These are phyloP conservation scores for Mesoclemmys tuberculata DNA, from an alignment of 2,113 vertebrate genomes.

Conservation along the genomic window DNA sequence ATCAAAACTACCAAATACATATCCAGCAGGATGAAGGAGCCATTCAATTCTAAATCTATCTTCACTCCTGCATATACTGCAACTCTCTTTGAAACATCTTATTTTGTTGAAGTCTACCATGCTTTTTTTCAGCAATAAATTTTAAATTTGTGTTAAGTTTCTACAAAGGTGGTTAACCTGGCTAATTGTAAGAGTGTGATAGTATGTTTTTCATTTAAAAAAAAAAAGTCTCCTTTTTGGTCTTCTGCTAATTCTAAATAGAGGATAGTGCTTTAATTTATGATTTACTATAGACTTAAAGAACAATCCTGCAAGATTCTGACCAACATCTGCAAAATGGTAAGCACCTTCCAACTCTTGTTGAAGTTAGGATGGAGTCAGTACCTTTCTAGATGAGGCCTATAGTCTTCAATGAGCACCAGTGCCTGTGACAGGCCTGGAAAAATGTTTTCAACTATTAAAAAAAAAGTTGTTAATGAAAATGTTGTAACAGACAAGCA, in stretches of 20 bases:
- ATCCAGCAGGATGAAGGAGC: background rate
- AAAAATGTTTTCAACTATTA: background rate
- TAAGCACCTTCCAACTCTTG: background rate
- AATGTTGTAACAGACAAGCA: background rate
- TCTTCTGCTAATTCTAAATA: background rate
- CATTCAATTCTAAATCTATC: background rate
- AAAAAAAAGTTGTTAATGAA: background rate
- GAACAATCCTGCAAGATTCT: background rate
- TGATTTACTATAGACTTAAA: background rate
- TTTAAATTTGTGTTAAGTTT: background rate
- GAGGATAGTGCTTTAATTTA: background rate
- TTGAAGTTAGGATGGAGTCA: background rate
- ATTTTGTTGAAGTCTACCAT: background rate
- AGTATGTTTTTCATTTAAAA: background rate
- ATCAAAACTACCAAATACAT: background rate
- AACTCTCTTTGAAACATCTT: fast-evolving
- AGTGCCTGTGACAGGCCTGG: background rate
- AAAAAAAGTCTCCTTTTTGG: background rate
- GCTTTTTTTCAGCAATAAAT: background rate
- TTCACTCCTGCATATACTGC: background rate
- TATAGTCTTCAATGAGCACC: background rate
- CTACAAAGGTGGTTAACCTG: background rate
- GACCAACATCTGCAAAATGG: background rate
- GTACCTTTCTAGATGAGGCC: background rate
- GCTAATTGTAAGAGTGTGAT: background rate